phyloP scores from a whole-genome alignment of 2,797 vertebrate species.

The Phalloptychus januarius region DNA sequence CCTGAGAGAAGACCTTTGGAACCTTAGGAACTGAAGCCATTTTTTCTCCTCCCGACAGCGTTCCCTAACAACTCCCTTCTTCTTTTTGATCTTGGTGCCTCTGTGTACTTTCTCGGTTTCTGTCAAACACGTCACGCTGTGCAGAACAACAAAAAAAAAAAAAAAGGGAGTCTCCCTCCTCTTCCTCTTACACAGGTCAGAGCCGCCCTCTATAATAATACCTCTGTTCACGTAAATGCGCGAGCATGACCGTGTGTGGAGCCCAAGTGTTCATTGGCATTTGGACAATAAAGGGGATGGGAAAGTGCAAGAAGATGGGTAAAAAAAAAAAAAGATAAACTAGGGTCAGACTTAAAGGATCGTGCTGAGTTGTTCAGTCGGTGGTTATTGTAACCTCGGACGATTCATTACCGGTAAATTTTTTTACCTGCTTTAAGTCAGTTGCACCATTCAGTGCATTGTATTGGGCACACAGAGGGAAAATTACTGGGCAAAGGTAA shows the following conservation, averaged over 20 bases:
- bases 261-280: slow-evolving; percentile 47
- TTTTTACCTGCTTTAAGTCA: slow-evolving; percentile 10
- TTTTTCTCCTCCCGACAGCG: slow-evolving; percentile 3
- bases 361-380: background rate
- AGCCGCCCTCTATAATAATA: slow-evolving; percentile 71
- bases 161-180: slow-evolving; percentile 52
- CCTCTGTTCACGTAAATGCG: slow-evolving; percentile 34
- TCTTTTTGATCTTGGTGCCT: slow-evolving; percentile 38
- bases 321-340: slow-evolving; percentile 27
- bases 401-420: slow-evolving; percentile 3
- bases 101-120: slow-evolving; percentile 40
- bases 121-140: slow-evolving; percentile 66
- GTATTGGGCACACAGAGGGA: background rate
- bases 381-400: slow-evolving; percentile 18
- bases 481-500: slow-evolving; percentile 8
- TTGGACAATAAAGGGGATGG: slow-evolving; percentile 50
- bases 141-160: slow-evolving; percentile 65
- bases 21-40: slow-evolving; percentile 10
- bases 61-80: slow-evolving; percentile 16
- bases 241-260: slow-evolving; percentile 8
- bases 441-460: slow-evolving; percentile 6
- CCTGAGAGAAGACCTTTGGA: slow-evolving; percentile 53
- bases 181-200: slow-evolving; percentile 66
- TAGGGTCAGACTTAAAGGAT: slow-evolving; percentile 12
- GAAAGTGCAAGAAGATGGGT: slow-evolving; percentile 19